A percentile compares a stretch with the other conserved stretches of the same genome.
Conservation (phyloP, 2,113 vertebrate species). For the Sinosuthora webbiana region DNA sequence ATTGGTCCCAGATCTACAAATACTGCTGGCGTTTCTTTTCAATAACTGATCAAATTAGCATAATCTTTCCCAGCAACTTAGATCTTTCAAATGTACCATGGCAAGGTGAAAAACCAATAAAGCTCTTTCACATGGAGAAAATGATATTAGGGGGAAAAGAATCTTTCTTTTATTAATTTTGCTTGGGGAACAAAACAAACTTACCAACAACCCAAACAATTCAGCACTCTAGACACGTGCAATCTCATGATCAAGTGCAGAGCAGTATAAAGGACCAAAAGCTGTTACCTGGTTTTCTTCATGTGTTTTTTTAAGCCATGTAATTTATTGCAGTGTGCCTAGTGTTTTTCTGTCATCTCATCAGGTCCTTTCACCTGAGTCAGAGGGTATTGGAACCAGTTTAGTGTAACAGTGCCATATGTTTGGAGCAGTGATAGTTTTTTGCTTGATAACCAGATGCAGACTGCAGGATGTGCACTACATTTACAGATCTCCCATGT, state of each 20-base stretch:
- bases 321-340: neutral
- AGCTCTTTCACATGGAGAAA: neutral
- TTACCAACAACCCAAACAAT: neutral
- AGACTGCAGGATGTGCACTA: slow-evolving; percentile 53
- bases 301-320: neutral
- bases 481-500: slow-evolving; percentile 65
- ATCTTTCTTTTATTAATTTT: neutral
- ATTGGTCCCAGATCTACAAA: neutral
- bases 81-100: neutral
- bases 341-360: neutral
- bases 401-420: slow-evolving; percentile 60
- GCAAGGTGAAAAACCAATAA: neutral
- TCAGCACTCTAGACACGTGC: neutral
- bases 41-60: slow-evolving; percentile 22
- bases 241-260: neutral
- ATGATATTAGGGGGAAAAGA: neutral
- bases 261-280: neutral
- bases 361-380: slow-evolving; percentile 8
- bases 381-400: slow-evolving; percentile 14
- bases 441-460: slow-evolving; percentile 71
- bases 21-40: neutral
- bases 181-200: neutral
- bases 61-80: neutral
- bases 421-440: slow-evolving; percentile 53
- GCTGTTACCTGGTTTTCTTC: neutral